Evolutionary conservation across 2,797 vertebrate species (phyloP).

Genomic region (Coreius guichenoti): DNA sequence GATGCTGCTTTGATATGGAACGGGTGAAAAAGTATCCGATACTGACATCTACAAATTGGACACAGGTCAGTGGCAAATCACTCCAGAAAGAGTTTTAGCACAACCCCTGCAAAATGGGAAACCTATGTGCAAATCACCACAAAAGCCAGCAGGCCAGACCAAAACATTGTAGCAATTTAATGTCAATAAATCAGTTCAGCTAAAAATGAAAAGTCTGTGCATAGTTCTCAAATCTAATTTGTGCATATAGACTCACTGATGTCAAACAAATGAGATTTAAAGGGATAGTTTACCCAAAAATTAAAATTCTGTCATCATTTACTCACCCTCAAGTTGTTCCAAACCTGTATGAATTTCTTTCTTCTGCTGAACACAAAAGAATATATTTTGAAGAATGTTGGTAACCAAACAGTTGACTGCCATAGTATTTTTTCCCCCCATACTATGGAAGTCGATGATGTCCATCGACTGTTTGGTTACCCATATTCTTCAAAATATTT

Average conservation of each 20-base stretch:
- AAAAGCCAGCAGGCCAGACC: slow-evolving; percentile 3
- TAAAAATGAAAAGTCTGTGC: background rate
- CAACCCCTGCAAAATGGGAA: background rate
- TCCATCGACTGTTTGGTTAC: no score
- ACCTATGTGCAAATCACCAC: slow-evolving; percentile 7
- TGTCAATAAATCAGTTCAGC: background rate
- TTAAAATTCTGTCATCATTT: no score
- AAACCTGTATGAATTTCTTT: no score
- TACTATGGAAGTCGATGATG: no score
- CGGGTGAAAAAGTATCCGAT: slow-evolving; percentile 23
- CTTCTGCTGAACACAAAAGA: no score
- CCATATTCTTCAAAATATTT: no score
- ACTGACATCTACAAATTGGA: slow-evolving; percentile 56
- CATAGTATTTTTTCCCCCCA: no score
- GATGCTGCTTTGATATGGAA: slow-evolving; percentile 35
- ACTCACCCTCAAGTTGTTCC: no score
- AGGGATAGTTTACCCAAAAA: no score
- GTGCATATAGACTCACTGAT: background rate
- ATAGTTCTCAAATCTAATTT: background rate
- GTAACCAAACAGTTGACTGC: no score
- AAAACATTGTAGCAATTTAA: background rate
- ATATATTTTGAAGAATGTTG: no score
- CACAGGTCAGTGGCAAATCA: slow-evolving; percentile 46
- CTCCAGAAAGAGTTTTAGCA: slow-evolving; percentile 35
- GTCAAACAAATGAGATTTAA: background rate